Conservation (phyloP, 2,113 vertebrate species). For the Todiramphus saurophagus region DNA sequence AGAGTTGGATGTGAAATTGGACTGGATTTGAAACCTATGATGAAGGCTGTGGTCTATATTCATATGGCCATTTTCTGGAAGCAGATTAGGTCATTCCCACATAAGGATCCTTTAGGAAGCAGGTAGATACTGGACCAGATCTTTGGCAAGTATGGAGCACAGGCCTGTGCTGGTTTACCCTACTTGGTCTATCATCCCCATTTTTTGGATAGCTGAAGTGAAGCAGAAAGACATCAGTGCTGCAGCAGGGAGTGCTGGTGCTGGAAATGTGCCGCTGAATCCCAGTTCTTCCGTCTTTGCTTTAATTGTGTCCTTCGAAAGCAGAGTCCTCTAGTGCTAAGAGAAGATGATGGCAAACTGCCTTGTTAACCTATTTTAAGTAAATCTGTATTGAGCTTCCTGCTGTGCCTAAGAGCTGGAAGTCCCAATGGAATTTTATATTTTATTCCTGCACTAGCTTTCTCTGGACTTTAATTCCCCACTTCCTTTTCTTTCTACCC, state of each 20-base stretch:
- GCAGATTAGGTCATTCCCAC: not conserved
- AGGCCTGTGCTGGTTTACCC: not conserved
- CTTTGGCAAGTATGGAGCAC: not conserved
- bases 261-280: not conserved
- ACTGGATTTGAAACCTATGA: not conserved
- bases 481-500: conserved; percentile 34
- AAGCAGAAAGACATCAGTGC: not conserved
- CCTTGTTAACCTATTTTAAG: conserved; percentile 70
- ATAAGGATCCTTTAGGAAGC: not conserved
- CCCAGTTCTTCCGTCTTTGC: not conserved
- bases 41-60: not conserved
- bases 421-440: conserved; percentile 55
- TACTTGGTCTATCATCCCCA: not conserved
- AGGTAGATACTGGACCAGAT: not conserved
- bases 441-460: conserved; percentile 44
- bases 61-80: not conserved
- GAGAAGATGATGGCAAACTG: conserved; percentile 61
- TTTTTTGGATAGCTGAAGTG: not conserved
- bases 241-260: not conserved
- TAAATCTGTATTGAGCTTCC: conserved; percentile 66
- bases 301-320: conserved; percentile 62
- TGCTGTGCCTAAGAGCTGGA: conserved; percentile 61
- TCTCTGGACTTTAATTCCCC: conserved; percentile 57
- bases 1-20: not conserved
- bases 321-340: conserved; percentile 51